Conservation (phyloP, 92 coral and sea anemone species). For the Hydrozoanthus gracilis region DNA sequence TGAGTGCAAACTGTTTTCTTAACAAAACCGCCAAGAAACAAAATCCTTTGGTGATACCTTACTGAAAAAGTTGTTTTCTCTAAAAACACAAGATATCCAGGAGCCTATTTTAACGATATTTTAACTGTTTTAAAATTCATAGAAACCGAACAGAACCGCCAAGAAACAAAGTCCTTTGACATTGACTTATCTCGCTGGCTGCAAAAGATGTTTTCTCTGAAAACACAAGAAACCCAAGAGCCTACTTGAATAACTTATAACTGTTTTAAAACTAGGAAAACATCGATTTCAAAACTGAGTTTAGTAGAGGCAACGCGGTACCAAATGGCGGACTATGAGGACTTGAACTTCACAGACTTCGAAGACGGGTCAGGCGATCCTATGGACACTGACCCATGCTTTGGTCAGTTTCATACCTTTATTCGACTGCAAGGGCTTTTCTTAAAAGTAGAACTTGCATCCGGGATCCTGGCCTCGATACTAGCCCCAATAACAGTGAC, state of each 20-base stretch:
- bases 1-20: too few relatives aligned
- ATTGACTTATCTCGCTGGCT: not conserved
- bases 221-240: not conserved
- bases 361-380: not conserved
- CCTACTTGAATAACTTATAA: too few relatives aligned
- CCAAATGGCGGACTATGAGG: not conserved
- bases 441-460: constrained; percentile 33
- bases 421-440: not conserved
- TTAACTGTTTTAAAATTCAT: too few relatives aligned
- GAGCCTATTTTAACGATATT: too few relatives aligned
- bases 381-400: not conserved
- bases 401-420: not conserved
- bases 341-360: not conserved
- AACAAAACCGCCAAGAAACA: too few relatives aligned
- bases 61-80: too few relatives aligned
- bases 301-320: not conserved
- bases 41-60: too few relatives aligned
- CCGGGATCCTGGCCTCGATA: constrained; percentile 3
- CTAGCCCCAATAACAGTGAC: constrained; percentile 20
- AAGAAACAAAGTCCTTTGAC: too few relatives aligned
- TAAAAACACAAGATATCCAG: too few relatives aligned
- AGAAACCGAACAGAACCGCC: too few relatives aligned
- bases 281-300: not conserved
- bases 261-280: not conserved
- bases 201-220: not conserved